Percentiles rank a stretch among this genome's conserved stretches.
Evolutionary conservation across 2,797 vertebrate genomes (phyloP).

Genomic region (Pantherophis vulpinus): DNA sequence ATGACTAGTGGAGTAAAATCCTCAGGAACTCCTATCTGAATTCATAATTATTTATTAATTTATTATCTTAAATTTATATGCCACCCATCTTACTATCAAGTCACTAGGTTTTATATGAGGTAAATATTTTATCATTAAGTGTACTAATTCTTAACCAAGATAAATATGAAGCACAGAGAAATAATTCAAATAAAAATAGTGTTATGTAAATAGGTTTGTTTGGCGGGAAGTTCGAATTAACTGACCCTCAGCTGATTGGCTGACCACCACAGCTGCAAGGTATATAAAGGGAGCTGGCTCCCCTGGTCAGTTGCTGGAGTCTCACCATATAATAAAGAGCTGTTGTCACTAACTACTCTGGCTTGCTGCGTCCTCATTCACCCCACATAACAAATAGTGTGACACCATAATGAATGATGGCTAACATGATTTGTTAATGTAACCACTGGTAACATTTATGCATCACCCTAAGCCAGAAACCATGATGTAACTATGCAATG

Average conservation of each 20-base stretch:
- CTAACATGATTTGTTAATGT: not conserved
- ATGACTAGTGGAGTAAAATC: not conserved
- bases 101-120: not conserved
- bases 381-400: too few relatives aligned
- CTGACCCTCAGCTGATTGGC: too few relatives aligned
- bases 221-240: too few relatives aligned
- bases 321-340: too few relatives aligned
- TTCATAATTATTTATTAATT: not conserved
- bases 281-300: too few relatives aligned
- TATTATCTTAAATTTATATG: not conserved
- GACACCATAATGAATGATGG: not conserved
- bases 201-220: too few relatives aligned
- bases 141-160: not conserved
- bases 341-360: too few relatives aligned
- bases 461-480: not conserved
- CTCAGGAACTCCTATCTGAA: not conserved
- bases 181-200: not conserved
- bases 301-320: too few relatives aligned
- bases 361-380: too few relatives aligned
- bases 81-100: not conserved
- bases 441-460: not conserved
- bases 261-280: too few relatives aligned
- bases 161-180: not conserved
- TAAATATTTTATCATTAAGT: not conserved
- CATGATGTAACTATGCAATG: not conserved